These are phyloP conservation scores for Phallusia fumigata DNA, from an alignment of 23 tunicate species.

Conservation along the genomic window DNA sequence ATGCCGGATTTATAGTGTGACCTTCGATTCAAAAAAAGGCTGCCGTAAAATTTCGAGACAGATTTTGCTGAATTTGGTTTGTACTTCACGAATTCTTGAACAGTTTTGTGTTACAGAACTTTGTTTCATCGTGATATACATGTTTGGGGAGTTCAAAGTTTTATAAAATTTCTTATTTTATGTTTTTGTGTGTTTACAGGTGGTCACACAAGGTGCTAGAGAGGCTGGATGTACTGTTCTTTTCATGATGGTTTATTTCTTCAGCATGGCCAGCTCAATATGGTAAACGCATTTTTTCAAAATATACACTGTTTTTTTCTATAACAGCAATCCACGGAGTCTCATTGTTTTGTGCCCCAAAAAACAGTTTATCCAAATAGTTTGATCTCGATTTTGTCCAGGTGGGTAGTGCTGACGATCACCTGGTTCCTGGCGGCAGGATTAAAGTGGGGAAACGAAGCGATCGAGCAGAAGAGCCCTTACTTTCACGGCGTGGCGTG, in stretches of 20 bases:
- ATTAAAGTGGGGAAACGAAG: slow-evolving; percentile 92
- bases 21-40: too few relatives aligned
- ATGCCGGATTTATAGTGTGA: too few relatives aligned
- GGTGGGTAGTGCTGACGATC: slow-evolving; percentile 93
- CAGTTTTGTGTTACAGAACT: too few relatives aligned
- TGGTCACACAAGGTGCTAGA: slow-evolving; percentile 89
- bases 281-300: slow-evolving; percentile 46
- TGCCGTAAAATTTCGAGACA: too few relatives aligned
- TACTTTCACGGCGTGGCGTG: slow-evolving; percentile 95
- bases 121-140: too few relatives aligned
- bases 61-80: too few relatives aligned
- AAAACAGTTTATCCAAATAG: too few relatives aligned
- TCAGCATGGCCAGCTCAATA: slow-evolving; percentile 97
- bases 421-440: slow-evolving; percentile 99
- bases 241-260: slow-evolving; percentile 94
- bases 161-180: too few relatives aligned
- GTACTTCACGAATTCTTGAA: too few relatives aligned
- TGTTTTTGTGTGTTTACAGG: slow-evolving; percentile 36
- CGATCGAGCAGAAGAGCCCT: slow-evolving; percentile 50
- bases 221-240: slow-evolving; percentile 90
- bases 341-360: too few relatives aligned
- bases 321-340: too few relatives aligned
- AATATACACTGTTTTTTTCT: background rate
- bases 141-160: too few relatives aligned
- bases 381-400: slow-evolving; percentile 3